These are phyloP conservation scores for Embidobia sp. DNA, from an alignment of 2,888 invertebrate species.

Conservation along the genomic window DNA sequence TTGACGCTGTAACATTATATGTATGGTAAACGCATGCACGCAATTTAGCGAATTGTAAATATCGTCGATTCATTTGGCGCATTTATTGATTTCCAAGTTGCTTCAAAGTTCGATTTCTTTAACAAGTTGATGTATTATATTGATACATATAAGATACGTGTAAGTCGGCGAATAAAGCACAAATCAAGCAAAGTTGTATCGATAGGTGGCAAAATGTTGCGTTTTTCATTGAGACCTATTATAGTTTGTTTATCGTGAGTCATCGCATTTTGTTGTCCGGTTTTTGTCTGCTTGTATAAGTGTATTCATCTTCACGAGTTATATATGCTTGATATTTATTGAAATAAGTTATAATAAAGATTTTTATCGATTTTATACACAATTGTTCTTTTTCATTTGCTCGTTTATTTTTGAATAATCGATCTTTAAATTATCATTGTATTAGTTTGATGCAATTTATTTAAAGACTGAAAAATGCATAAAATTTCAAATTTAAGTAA, in stretches of 20 bases:
- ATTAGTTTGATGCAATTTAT: too few species aligned
- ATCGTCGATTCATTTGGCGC: neutral
- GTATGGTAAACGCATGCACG: neutral
- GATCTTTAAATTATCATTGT: too few species aligned
- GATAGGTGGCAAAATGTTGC: neutral
- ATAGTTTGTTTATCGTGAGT: neutral
- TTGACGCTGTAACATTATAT: neutral
- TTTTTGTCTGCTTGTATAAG: neutral
- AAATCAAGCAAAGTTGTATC: neutral
- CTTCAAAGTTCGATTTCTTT: neutral
- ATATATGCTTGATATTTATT: constrained; percentile 24
- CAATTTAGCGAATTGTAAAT: constrained; percentile 9
- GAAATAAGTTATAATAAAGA: constrained; percentile 32
- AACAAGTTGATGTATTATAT: neutral
- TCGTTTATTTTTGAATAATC: too few species aligned
- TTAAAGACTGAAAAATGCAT: too few species aligned
- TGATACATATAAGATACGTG: neutral
- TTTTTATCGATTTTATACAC: constrained; percentile 33
- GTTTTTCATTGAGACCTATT: neutral
- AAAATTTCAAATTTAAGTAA: too few species aligned
- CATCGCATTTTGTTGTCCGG: neutral
- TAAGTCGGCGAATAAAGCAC: constrained; percentile 1
- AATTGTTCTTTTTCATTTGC: too few species aligned
- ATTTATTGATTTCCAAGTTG: neutral
- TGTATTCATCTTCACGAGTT: neutral